Evolutionary conservation across 2,797 vertebrate genomes (phyloP).

Genomic region (Oreortyx pictus): DNA sequence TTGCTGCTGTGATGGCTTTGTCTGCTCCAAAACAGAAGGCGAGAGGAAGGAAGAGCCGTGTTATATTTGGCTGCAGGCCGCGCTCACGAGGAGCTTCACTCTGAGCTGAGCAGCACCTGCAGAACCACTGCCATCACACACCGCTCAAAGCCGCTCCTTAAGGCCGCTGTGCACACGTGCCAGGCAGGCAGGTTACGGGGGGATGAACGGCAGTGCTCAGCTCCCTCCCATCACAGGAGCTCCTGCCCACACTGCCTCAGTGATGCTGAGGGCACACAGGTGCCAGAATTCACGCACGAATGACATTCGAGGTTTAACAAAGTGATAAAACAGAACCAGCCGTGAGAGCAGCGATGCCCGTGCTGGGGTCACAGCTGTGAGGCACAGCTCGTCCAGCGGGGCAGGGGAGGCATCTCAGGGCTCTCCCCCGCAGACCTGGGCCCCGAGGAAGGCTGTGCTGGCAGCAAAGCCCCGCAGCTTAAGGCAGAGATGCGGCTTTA

Average conservation of each 20-base stretch:
- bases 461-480: not conserved
- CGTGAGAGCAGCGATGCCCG: constrained; percentile 51
- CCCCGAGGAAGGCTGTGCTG: not conserved
- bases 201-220: constrained; percentile 1
- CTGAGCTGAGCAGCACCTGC: not conserved
- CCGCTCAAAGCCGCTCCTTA: not conserved
- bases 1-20: not conserved
- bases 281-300: constrained; percentile 44
- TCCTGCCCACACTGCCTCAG: constrained; percentile 29
- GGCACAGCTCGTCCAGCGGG: not conserved
- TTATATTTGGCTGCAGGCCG: fast-evolving
- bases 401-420: not conserved
- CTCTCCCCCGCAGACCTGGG: not conserved
- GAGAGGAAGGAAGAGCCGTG: not conserved
- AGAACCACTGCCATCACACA: not conserved
- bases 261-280: constrained; percentile 58
- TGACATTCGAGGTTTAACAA: constrained; percentile 35
- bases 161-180: not conserved
- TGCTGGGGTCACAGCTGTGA: not conserved
- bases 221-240: constrained; percentile 9
- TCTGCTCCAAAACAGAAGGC: not conserved
- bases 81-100: not conserved
- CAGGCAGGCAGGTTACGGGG: not conserved
- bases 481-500: fast-evolving
- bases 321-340: constrained; percentile 20